Evolutionary conservation across 2,888 invertebrate genomes (phyloP), one percentile per base, ranked within the genome.

Genomic region (Stegophylla sp.): DNA sequence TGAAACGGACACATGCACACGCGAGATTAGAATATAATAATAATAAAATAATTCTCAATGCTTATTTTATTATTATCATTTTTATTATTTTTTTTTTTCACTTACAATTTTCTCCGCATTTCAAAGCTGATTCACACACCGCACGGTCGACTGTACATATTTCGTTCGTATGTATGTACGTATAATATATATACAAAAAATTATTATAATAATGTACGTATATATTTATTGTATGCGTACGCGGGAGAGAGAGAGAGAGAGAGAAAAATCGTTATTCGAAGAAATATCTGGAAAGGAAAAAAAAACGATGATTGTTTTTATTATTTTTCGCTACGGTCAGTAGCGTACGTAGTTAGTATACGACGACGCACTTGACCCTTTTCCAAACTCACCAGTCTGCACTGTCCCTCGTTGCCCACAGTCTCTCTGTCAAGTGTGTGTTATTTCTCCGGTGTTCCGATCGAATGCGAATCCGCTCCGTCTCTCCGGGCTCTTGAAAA

Each of bases 21-120:
- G 67, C 59, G 20, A 77, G 67, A 77, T 77, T 69, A 48, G 59
- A 71, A 71, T 79, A 71, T 63, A 45, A 34, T 48, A n/a, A 67
- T 59, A 77, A 76, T 26, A 45, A n/a, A n/a, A 26, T n/a, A 20
- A 67, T 67, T 48, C 45, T 1, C 26, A 48, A 67, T 67, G 28
- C 34, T 45, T 23, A 17, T 67, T 23, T 43, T 45, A 64, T 64
- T 64, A n/a, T 64, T 64, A 23, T 43, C 34, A 61, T 61, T 61
- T 17, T 61, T 56, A 56, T 56, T 56, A 53, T 45, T 13, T 56
- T 56, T 56, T 56, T 56, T 56, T 23, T 1, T 10, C 2, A 45
- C 13, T 2, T 20, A 56, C 23, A 56, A 20, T 56, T 56, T 56
- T 56, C 56, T 56, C 20, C 20, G 23, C 56, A 20, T 20, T 20